phyloP scores from a whole-genome alignment of 1,140 invertebrate species.

The Caerostris extrusa region DNA sequence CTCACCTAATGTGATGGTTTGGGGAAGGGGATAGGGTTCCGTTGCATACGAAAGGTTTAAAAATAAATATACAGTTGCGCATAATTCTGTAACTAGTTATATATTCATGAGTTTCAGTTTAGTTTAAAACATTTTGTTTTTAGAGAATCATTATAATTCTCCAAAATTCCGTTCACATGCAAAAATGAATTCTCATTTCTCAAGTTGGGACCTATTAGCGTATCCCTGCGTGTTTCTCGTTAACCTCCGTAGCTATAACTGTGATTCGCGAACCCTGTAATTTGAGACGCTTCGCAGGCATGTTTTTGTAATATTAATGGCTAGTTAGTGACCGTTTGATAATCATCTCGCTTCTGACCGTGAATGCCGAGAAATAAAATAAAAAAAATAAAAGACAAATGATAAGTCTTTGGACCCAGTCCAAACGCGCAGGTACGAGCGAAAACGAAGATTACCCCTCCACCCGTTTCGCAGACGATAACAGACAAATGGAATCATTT shows the following conservation, averaged over 20 bases:
- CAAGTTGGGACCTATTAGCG: too few relatives aligned
- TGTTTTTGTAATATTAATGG: slow-evolving; percentile 13
- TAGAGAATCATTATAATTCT: too few relatives aligned
- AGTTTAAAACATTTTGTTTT: too few relatives aligned
- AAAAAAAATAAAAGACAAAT: slow-evolving; percentile 25
- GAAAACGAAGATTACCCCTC: neutral
- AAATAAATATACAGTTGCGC: too few relatives aligned
- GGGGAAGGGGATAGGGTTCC: too few relatives aligned
- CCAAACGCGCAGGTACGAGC: slow-evolving; percentile 32
- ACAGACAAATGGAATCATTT: slow-evolving; percentile 30
- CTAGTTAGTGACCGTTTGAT: slow-evolving; percentile 33
- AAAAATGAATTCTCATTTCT: too few relatives aligned
- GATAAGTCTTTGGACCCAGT: slow-evolving; percentile 3
- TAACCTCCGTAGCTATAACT: neutral
- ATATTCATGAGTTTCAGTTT: too few relatives aligned
- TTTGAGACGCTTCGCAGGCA: neutral
- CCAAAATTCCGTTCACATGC: too few relatives aligned
- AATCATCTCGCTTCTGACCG: neutral
- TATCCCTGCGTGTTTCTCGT: neutral
- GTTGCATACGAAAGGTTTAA: too few relatives aligned
- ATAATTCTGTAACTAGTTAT: too few relatives aligned
- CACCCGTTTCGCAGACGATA: neutral
- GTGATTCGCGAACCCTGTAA: neutral
- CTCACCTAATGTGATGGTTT: too few relatives aligned
- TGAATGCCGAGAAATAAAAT: neutral